These are phyloP conservation scores for Epizoanthus scotinus DNA, from an alignment of 92 coral and sea anemone genomes.

Conservation along the genomic window DNA sequence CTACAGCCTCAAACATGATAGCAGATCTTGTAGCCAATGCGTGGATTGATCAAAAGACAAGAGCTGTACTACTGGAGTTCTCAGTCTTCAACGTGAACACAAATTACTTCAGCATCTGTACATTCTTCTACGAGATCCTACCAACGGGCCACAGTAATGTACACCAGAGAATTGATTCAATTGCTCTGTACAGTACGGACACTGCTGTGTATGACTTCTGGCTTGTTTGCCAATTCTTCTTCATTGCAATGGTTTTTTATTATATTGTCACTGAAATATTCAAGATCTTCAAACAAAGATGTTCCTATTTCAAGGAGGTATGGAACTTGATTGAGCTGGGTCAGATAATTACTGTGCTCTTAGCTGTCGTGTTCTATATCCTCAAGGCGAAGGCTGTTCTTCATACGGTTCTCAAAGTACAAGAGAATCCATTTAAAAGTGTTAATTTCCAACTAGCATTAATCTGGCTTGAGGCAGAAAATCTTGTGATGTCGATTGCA, in stretches of 20 bases:
- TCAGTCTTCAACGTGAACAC: slow-evolving; percentile 31
- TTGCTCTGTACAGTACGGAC: slow-evolving; percentile 11
- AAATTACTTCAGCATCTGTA: slow-evolving; percentile 19
- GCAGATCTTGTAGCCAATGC: neutral
- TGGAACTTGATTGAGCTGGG: slow-evolving; percentile 30
- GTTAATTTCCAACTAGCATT: slow-evolving; percentile 12
- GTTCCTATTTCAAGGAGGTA: slow-evolving; percentile 6
- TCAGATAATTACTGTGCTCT: neutral
- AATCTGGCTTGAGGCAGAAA: slow-evolving; percentile 25
- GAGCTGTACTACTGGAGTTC: slow-evolving; percentile 34
- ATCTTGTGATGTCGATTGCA: slow-evolving; percentile 19
- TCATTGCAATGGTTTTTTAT: slow-evolving; percentile 23
- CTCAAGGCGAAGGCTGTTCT: slow-evolving; percentile 8
- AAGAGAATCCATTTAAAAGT: slow-evolving; percentile 16
- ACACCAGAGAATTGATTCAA: slow-evolving; percentile 10
- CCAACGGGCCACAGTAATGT: slow-evolving; percentile 12
- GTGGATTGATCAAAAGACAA: slow-evolving; percentile 36
- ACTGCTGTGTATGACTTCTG: slow-evolving; percentile 13
- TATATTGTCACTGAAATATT: neutral
- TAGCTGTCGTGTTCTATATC: slow-evolving; percentile 4
- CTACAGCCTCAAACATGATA: neutral
- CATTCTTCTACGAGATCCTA: slow-evolving; percentile 31
- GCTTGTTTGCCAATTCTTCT: slow-evolving; percentile 29
- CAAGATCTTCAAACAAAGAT: neutral
- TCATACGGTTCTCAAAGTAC: neutral